These are phyloP conservation scores for Temnothorax curvispinosus DNA, from an alignment of 1,140 invertebrate genomes.

Conservation along the genomic window DNA sequence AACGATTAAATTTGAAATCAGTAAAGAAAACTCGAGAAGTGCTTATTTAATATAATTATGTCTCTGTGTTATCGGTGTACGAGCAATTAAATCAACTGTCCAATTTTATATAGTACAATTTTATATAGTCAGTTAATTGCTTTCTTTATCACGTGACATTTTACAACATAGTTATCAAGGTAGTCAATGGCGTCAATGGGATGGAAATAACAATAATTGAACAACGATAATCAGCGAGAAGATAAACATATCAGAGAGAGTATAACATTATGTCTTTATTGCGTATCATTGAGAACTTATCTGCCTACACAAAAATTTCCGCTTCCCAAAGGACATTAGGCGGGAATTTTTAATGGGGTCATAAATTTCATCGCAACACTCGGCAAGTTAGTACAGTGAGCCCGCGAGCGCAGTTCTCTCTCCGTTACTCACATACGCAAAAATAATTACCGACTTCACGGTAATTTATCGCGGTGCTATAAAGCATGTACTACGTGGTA, in stretches of 20 bases:
- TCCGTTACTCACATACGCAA: conserved; percentile 24
- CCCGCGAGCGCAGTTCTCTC: not conserved
- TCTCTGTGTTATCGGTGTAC: not conserved
- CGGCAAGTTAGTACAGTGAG: conserved; percentile 6
- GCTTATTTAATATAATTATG: not conserved
- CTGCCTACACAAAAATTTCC: conserved; percentile 27
- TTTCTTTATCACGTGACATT: not conserved
- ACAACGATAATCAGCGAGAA: not conserved
- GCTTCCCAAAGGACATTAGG: conserved; percentile 9
- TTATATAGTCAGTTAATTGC: not conserved
- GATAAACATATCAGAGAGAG: not conserved
- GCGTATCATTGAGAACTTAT: conserved; percentile 22
- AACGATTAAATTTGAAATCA: not conserved
- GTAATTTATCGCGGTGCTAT: conserved; percentile 48
- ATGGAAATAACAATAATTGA: not conserved
- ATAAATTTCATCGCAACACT: conserved; percentile 41
- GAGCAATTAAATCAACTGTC: not conserved
- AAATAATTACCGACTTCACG: conserved; percentile 52
- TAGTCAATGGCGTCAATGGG: not conserved
- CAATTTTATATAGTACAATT: not conserved
- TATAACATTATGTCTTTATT: conserved; percentile 21
- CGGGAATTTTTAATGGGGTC: conserved; percentile 48
- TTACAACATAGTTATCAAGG: not conserved
- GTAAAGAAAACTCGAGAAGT: not conserved
- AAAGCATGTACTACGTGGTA: conserved; percentile 13